Evolutionary conservation across 2,113 vertebrate genomes (phyloP).

Genomic region (Rhinolophus sinicus): DNA sequence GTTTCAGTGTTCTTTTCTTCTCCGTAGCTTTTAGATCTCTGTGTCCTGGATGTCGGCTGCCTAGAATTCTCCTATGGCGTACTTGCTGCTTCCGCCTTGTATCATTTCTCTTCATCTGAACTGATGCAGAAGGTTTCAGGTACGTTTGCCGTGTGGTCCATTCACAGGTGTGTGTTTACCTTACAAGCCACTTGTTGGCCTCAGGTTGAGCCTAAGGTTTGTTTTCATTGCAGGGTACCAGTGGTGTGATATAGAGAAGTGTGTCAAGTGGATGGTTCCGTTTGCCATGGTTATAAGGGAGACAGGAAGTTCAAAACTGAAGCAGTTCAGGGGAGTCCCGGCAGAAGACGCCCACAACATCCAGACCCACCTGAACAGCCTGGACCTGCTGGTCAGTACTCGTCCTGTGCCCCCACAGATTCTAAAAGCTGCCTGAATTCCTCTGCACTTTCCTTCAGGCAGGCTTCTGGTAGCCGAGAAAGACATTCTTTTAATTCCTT

Average conservation of each 20-base stretch:
- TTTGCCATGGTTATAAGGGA: slow-evolving; percentile 94
- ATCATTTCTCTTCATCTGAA: slow-evolving; percentile 96
- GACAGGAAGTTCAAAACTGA: slow-evolving; percentile 88
- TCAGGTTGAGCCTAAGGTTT: neutral
- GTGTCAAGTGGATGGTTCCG: slow-evolving; percentile 96
- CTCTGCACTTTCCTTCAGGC: neutral
- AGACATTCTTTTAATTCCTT: neutral
- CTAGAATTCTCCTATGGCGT: slow-evolving; percentile 93
- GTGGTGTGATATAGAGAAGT: slow-evolving; percentile 92
- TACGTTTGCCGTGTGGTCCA: slow-evolving; percentile 69
- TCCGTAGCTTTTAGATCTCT: slow-evolving; percentile 94
- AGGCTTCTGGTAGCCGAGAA: neutral
- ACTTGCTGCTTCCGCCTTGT: slow-evolving; percentile 95
- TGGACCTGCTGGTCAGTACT: slow-evolving; percentile 93
- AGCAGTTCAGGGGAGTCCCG: slow-evolving; percentile 90
- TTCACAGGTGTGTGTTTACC: rapidly evolving
- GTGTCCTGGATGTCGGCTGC: slow-evolving; percentile 92
- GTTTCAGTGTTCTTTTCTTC: neutral
- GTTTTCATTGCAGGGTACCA: slow-evolving; percentile 88
- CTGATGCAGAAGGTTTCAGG: slow-evolving; percentile 95
- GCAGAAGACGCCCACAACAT: slow-evolving; percentile 95
- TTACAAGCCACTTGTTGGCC: rapidly evolving
- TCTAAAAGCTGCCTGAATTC: neutral
- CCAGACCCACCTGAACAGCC: slow-evolving; percentile 92
- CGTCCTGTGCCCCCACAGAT: too few species aligned